Evolutionary conservation across 2,113 vertebrate species (phyloP).

Genomic region (Cinclus cinclus): DNA sequence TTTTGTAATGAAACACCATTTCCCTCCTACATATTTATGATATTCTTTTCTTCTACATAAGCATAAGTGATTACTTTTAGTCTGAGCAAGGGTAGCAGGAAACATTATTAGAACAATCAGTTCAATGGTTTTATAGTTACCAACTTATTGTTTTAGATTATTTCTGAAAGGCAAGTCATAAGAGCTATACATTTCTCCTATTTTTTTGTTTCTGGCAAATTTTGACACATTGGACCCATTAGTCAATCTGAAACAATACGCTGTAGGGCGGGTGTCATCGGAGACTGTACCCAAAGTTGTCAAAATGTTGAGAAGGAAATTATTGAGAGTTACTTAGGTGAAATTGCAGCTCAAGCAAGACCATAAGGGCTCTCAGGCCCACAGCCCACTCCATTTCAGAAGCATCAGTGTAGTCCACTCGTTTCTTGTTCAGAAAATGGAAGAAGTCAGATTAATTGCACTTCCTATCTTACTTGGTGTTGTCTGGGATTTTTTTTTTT

Average conservation of each 20-base stretch:
- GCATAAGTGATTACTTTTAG: neutral
- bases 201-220: neutral
- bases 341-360: neutral
- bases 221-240: neutral
- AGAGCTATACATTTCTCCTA: neutral
- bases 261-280: neutral
- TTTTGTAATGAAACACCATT: neutral
- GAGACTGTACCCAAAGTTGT: neutral
- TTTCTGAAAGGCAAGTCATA: neutral
- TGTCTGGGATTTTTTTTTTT: neutral
- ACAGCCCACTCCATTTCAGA: neutral
- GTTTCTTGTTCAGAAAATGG: neutral
- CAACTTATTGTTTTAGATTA: neutral
- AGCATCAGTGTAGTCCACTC: neutral
- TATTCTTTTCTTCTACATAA: neutral
- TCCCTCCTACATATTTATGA: accelerated
- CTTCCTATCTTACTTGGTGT: neutral
- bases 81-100: neutral
- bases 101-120: neutral
- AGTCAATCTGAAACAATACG: neutral
- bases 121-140: neutral
- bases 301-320: neutral
- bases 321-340: neutral
- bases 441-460: neutral
- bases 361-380: neutral